Base-by-base conservation (phyloP, 2,888 invertebrate species). In the Andricus quercusramuli region DNA sequence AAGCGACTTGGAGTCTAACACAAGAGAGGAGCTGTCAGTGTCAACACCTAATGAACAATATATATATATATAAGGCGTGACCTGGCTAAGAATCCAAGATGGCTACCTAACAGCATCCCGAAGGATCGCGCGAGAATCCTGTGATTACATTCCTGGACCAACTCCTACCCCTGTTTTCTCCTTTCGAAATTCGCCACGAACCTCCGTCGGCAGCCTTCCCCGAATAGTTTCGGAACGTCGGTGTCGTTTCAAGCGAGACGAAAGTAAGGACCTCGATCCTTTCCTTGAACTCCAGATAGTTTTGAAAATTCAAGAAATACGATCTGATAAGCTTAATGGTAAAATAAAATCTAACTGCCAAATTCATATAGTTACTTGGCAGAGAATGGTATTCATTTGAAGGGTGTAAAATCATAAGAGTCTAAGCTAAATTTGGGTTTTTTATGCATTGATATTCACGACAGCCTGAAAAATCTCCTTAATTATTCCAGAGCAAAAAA, bases 71-170 rank as follows among this genome's bases (percentile, higher is more conserved):
- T 88, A 89, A 89, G 88, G 83, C 85, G 82, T 83, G 82, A 88
- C 85, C 88, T 83, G 84, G 88, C 90, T 92, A 92, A 92, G 92
- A 92, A 92, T 92, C 90, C 92, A 91, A 90, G 87, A 91, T 91
- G 91, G 91, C 89, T 86, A 88, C 88, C 85, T 79, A 82, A 84
- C 85, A 88, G 89, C 88, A 90, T 90, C 90, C 88, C 89, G 89
- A 89, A 91, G 91, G 90, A 91, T 91, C 90, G 89, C 90, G 84
- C 89, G 91, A 88, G 92, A 92, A 92, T 92, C 92, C 90, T 90
- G 91, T 92, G 92, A 92, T 92, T 92, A 92, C 92, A 92, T 92
- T 92, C 92, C 92, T 87, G 87, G 82, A 87, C 88, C 86, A 80
- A 84, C 85, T 62, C 74, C 74, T 51, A 51, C 74, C 32, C 74